These are phyloP conservation scores for Thymelicus sylvestris DNA, from an alignment of 2,888 invertebrate genomes.

Conservation along the genomic window DNA sequence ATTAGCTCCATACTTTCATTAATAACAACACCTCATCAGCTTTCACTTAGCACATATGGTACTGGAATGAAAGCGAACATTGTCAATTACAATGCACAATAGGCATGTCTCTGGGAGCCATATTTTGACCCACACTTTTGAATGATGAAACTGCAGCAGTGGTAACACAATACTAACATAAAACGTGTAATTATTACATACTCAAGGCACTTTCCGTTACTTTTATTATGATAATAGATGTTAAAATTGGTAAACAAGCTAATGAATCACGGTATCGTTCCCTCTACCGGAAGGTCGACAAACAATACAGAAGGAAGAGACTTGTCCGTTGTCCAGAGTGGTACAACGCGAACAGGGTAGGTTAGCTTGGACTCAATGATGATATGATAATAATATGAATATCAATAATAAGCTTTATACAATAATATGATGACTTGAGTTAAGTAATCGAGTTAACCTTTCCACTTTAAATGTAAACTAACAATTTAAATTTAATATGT, in stretches of 20 bases:
- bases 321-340: too few relatives aligned
- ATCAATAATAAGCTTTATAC: too few relatives aligned
- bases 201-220: background rate
- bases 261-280: too few relatives aligned
- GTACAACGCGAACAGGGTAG: too few relatives aligned
- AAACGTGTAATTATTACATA: conserved; percentile 20
- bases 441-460: too few relatives aligned
- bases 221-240: background rate
- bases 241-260: background rate
- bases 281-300: too few relatives aligned
- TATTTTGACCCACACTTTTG: conserved; percentile 44
- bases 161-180: conserved; percentile 25
- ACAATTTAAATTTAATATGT: too few relatives aligned
- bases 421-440: too few relatives aligned
- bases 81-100: conserved; percentile 73
- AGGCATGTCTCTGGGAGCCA: conserved; percentile 51
- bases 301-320: too few relatives aligned
- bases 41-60: conserved; percentile 71
- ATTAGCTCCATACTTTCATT: conserved; percentile 40
- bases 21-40: conserved; percentile 44
- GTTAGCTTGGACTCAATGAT: too few relatives aligned
- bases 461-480: too few relatives aligned
- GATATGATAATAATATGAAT: too few relatives aligned
- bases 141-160: conserved; percentile 23
- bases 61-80: conserved; percentile 68